These are phyloP conservation scores for Yoshiicerus persimilis DNA, from an alignment of 1,140 invertebrate genomes.

Conservation along the genomic window DNA sequence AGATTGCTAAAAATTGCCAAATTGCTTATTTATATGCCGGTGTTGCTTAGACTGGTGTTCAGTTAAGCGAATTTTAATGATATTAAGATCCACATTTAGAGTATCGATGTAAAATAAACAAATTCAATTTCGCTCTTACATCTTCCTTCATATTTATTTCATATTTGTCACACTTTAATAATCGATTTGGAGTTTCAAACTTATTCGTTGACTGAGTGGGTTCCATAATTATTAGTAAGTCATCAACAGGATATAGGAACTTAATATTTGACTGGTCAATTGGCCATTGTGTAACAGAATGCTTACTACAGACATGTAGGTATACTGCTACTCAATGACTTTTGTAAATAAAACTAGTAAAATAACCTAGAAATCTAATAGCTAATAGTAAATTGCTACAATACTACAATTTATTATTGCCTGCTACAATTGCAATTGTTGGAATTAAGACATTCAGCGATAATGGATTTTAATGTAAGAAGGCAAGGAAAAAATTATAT, in stretches of 20 bases:
- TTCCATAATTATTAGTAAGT: not conserved
- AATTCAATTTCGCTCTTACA: not conserved
- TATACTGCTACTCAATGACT: not conserved
- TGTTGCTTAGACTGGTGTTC: too few species aligned
- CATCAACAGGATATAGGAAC: not conserved
- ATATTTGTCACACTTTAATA: not conserved
- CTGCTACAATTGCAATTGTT: too few species aligned
- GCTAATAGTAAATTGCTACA: too few species aligned
- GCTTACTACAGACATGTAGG: too few species aligned
- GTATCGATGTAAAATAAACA: too few species aligned
- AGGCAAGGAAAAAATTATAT: not conserved
- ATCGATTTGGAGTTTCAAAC: not conserved
- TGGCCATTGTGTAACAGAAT: not conserved
- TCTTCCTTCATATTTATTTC: not conserved
- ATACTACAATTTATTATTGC: too few species aligned
- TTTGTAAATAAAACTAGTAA: not conserved
- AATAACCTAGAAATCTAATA: too few species aligned
- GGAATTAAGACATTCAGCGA: not conserved
- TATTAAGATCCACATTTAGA: too few species aligned
- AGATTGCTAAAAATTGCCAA: too few species aligned
- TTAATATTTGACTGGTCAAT: not conserved
- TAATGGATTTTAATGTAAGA: not conserved
- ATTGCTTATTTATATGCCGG: too few species aligned
- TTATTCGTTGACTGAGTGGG: not conserved
- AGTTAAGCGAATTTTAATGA: too few species aligned